phyloP scores from a whole-genome alignment of 2,888 invertebrate species.

The Melanargia galathea region DNA sequence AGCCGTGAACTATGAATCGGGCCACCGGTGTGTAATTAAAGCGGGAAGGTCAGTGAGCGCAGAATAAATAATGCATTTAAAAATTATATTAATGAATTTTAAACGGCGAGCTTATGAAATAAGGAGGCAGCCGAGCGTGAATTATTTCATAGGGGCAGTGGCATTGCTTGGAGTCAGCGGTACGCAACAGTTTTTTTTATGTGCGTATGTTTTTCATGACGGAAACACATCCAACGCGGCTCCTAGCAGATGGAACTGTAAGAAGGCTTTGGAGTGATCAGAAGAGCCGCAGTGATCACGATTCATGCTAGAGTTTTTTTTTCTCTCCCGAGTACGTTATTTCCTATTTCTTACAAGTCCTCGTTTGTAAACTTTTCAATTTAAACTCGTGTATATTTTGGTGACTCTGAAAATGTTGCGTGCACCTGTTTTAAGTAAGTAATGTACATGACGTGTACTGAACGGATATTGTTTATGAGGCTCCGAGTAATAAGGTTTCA shows the following conservation, averaged over 20 bases:
- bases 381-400: no score
- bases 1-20: constrained; percentile 80
- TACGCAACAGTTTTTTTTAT: constrained; percentile 46
- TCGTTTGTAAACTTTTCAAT: no score
- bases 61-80: constrained; percentile 57
- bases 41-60: constrained; percentile 80
- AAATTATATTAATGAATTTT: constrained; percentile 68
- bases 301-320: no score
- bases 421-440: constrained; percentile 1
- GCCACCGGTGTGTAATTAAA: constrained; percentile 70
- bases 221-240: no score
- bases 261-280: no score
- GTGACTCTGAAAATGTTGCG: constrained; percentile 1
- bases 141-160: constrained; percentile 77
- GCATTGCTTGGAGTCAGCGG: constrained; percentile 63
- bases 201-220: constrained; percentile 30
- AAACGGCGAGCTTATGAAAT: constrained; percentile 73
- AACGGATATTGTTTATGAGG: constrained; percentile 50
- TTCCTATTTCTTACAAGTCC: no score
- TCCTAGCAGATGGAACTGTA: no score
- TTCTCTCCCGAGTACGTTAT: no score
- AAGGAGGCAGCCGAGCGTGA: constrained; percentile 74
- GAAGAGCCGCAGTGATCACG: no score
- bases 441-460: constrained; percentile 39
- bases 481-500: constrained; percentile 28